These are phyloP conservation scores for Ips typographus DNA, from an alignment of 1,140 invertebrate genomes.

Conservation along the genomic window DNA sequence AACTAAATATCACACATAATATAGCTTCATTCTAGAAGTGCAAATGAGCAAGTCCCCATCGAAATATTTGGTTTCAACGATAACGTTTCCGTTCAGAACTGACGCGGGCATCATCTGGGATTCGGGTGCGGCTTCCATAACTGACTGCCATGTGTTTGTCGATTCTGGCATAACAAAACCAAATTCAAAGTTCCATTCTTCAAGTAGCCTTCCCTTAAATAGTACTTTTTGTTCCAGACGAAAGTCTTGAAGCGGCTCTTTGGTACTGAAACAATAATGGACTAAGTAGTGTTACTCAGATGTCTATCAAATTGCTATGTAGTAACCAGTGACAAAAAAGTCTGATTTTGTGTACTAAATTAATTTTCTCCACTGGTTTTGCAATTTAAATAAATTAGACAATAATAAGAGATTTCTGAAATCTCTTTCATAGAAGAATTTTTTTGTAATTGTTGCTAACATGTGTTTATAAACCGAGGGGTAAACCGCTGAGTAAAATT, in stretches of 20 bases:
- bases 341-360: too few relatives aligned
- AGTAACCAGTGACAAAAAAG: too few relatives aligned
- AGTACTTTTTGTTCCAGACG: constrained; percentile 85
- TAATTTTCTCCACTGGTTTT: too few relatives aligned
- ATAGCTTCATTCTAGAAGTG: constrained; percentile 92
- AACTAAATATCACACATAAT: constrained; percentile 77
- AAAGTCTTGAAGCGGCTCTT: constrained; percentile 95
- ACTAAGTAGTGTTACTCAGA: background rate
- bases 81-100: constrained; percentile 95
- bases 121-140: constrained; percentile 97
- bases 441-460: too few relatives aligned
- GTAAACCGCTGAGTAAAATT: too few relatives aligned
- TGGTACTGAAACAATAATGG: constrained; percentile 66
- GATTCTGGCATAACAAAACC: constrained; percentile 98
- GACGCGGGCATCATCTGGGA: constrained; percentile 99
- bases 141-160: constrained; percentile 98
- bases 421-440: too few relatives aligned
- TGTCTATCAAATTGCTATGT: too few relatives aligned
- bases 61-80: constrained; percentile 98
- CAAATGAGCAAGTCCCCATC: constrained; percentile 94
- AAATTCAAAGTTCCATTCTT: constrained; percentile 99
- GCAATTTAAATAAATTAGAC: too few relatives aligned
- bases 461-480: too few relatives aligned
- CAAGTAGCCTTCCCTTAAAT: constrained; percentile 79
- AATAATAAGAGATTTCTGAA: too few relatives aligned